Evolutionary conservation across 2,797 vertebrate genomes (phyloP).

Genomic region (Limosa lapponica): DNA sequence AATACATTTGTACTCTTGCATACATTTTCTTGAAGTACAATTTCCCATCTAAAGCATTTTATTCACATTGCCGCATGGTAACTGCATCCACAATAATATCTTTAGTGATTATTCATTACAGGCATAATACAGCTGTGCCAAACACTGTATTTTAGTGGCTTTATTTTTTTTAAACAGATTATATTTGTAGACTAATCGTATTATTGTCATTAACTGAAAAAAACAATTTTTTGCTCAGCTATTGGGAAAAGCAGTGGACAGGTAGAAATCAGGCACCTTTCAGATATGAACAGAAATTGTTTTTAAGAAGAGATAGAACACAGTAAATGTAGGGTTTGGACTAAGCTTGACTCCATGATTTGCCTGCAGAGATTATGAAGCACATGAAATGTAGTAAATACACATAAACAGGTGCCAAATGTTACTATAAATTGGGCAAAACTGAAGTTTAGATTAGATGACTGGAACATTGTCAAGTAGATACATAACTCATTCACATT

Average conservation of each 20-base stretch:
- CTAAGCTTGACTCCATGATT: background rate
- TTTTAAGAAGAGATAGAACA: background rate
- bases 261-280: background rate
- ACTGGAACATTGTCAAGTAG: background rate
- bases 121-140: constrained; percentile 41
- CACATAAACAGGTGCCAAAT: background rate
- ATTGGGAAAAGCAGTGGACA: background rate
- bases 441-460: background rate
- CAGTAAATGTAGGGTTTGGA: background rate
- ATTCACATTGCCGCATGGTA: constrained; percentile 65
- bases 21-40: constrained; percentile 71
- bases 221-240: background rate
- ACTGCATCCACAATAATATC: constrained; percentile 70
- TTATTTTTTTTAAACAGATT: background rate
- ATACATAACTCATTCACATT: background rate
- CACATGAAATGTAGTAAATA: background rate
- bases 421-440: background rate
- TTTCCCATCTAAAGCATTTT: constrained; percentile 73
- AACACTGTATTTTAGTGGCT: constrained; percentile 46
- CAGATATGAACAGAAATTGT: background rate
- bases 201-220: constrained; percentile 28
- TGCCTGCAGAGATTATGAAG: background rate
- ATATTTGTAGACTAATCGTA: constrained; percentile 32
- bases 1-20: constrained; percentile 72
- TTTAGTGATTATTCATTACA: constrained; percentile 72